Conservation (phyloP, 2,888 invertebrate genomes). For the Teinopalpus imperialis region DNA sequence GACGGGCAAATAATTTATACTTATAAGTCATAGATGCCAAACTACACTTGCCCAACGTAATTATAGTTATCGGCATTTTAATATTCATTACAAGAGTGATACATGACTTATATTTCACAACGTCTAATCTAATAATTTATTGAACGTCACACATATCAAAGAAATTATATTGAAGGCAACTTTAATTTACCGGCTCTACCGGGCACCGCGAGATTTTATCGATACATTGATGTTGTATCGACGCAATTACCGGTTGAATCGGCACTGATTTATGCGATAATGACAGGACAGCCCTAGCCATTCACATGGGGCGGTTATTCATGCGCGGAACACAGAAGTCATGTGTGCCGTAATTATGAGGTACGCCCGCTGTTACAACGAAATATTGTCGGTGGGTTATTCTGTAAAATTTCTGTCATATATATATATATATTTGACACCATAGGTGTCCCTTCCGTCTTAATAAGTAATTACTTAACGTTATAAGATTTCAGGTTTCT, state of each 20-base stretch:
- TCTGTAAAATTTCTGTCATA: constrained; percentile 8
- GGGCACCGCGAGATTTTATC: constrained; percentile 37
- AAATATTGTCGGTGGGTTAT: constrained; percentile 22
- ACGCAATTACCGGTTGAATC: constrained; percentile 60
- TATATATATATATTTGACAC: not conserved
- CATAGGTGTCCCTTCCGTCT: too few relatives aligned
- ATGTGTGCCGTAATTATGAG: constrained; percentile 42
- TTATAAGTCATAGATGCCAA: constrained; percentile 16
- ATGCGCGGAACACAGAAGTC: constrained; percentile 52
- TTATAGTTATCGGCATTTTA: constrained; percentile 38
- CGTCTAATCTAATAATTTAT: constrained; percentile 52
- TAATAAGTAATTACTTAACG: too few relatives aligned
- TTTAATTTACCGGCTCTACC: constrained; percentile 50
- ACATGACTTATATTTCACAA: constrained; percentile 46
- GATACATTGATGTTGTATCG: constrained; percentile 50
- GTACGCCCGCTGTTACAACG: constrained; percentile 18
- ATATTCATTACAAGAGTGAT: constrained; percentile 39
- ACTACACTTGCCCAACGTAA: constrained; percentile 24
- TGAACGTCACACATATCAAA: constrained; percentile 58
- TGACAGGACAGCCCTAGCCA: constrained; percentile 49
- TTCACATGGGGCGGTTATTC: constrained; percentile 43
- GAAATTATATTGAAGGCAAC: constrained; percentile 54
- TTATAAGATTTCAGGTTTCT: too few relatives aligned
- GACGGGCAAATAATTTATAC: constrained; percentile 8
- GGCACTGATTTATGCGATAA: constrained; percentile 73